phyloP scores from a whole-genome alignment of 2,113 vertebrate genomes.

The Centropus unirufus region DNA sequence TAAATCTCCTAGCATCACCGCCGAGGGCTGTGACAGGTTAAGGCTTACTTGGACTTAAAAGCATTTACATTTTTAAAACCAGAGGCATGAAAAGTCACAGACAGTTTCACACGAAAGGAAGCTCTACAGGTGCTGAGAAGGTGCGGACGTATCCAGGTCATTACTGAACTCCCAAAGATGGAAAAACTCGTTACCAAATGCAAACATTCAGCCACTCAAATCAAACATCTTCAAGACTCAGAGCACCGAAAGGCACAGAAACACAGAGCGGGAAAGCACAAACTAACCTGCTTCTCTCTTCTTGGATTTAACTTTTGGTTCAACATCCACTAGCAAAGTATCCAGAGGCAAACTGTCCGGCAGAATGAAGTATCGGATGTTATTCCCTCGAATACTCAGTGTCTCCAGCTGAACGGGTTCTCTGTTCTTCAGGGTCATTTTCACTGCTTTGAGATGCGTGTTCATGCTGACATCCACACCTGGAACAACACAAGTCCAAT shows the following conservation, averaged over 20 bases:
- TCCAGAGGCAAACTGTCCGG: conserved; percentile 97
- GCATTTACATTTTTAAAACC: not conserved
- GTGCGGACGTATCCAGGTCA: not conserved
- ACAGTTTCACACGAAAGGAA: not conserved
- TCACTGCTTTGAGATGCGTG: conserved; percentile 97
- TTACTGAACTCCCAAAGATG: not conserved
- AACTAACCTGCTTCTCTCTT: conserved; percentile 96
- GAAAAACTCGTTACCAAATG: not conserved
- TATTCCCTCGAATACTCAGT: conserved; percentile 96
- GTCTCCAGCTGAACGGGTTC: conserved; percentile 96
- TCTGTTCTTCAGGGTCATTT: conserved; percentile 98
- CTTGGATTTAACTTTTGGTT: conserved; percentile 98
- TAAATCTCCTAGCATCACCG: not conserved
- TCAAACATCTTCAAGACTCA: not conserved
- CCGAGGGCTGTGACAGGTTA: not conserved
- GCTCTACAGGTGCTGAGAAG: not conserved
- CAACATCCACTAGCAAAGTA: conserved; percentile 96
- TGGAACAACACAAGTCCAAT: conserved; percentile 39
- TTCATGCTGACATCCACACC: conserved; percentile 99
- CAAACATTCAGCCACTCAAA: not conserved
- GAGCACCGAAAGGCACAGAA: not conserved
- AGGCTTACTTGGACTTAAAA: not conserved
- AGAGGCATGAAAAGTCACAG: not conserved
- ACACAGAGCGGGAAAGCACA: not conserved
- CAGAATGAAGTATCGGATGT: conserved; percentile 98